Evolutionary conservation across 2,113 vertebrate genomes (phyloP), one percentile per base, ranked within the genome.

Genomic region (Mungos mungo): DNA sequence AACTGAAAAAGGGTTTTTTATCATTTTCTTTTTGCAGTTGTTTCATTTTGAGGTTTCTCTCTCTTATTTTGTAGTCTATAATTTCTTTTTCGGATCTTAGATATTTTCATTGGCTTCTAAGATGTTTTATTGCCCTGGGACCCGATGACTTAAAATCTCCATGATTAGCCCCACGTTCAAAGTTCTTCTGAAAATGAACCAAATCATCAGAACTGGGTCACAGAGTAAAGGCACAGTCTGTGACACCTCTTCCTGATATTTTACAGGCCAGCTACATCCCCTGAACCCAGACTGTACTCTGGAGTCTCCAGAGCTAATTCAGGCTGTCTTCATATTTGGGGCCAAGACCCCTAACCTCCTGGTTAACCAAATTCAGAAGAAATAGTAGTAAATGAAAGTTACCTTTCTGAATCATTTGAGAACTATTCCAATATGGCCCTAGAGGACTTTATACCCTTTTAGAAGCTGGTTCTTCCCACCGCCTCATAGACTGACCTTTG

Each of bases 401-500:
- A 87, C 25, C 33, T 15, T 81, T 85, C 52, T 71, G 85, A 94
- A 47, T 50, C 50, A 45, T 86, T 71, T 95, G 31, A 93, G 21
- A 88, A 60, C 9, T 25, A 76, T 69, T 92, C 33, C 83, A 33
- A 60, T 41, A 76, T 54, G 45, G 7, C 35, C 79, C 29, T 15
- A 38, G 14, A 90, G 65, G 71, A 93, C 94, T 97, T 96, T 35
- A 74, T 31, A 54, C 38, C 35, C 95, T 93, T 52, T 66, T 96
- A 76, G 52, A 97, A 90, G 31, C 74, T 69, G 72, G 21, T 45
- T 90, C 57, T 93, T 97, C 60, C 83, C 65, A 21, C 31, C 68
- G 90, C 38, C 23, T 81, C 83, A 81, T 2, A 85, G 29, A n/a
- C 33, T 54, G 81, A 96, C 84, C 84, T 97, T 97, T 97, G 95